Base-by-base conservation (phyloP, 2,888 invertebrate species). In the Erynnis tages region DNA sequence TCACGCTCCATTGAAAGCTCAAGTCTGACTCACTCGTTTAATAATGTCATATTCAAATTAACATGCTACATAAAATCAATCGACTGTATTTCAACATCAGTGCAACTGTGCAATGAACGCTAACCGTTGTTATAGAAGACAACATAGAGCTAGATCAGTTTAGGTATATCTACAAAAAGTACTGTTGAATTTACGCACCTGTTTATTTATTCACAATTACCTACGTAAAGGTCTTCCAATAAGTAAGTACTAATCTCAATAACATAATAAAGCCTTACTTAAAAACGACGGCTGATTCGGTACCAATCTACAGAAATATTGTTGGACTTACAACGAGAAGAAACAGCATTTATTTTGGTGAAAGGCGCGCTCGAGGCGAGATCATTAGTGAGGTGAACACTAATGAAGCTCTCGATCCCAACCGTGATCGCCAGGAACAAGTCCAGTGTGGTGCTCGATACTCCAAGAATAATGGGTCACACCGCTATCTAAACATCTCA, bases 301-400 rank as follows among this genome's bases (percentile, higher is more conserved):
- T n/a, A n/a, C n/a, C n/a, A n/a, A n/a, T n/a, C n/a, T n/a, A n/a
- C n/a, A n/a, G 21, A 23, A 29, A 38, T 13, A 47, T 38, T 48
- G 27, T 8, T 21, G 19, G 27, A 14, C 13, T 48, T 21, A 10
- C 29, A 29, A 29, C 13, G 13, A 48, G 23, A 23, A 40, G 21
- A 32, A 44, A 21, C 32, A 30, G 16, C 32, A 32, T n/a, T 23
- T 21, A 23, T 19, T 25, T 40, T 8, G 34, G 35, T 50, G 50
- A 50, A 50, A 43, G 50, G 43, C 14, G 27, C 19, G 25, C 27
- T 45, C 29, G 38, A 49, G 30, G 6, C 14, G 23, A 46, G 29
- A 79, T 86, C 85, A 85, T 86, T 83, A 86, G 78, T 69, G 74
- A 71, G 75, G 71, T 73, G 71, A 75, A 73, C 79, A 73, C 82